These are phyloP conservation scores for Hemicrepidius hirtus DNA, from an alignment of 2,888 invertebrate genomes.

Conservation along the genomic window DNA sequence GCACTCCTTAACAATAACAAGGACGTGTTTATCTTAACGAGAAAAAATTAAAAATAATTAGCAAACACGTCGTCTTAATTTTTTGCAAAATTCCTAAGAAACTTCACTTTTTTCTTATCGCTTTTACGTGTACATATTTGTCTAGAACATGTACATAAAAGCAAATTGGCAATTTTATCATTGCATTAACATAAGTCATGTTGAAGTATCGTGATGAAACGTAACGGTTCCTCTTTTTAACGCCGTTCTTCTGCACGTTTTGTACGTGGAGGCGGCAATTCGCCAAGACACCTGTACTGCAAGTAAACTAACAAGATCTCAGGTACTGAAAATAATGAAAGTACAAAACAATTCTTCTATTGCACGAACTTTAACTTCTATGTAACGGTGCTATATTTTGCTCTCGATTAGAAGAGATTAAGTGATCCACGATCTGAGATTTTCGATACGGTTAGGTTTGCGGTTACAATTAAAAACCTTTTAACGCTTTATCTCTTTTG, in stretches of 20 bases:
- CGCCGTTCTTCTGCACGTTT: slow-evolving; percentile 48
- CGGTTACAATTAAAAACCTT: not conserved
- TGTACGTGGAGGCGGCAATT: slow-evolving; percentile 36
- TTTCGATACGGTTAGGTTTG: not conserved
- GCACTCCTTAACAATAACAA: too few species aligned
- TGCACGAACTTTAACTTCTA: slow-evolving; percentile 40
- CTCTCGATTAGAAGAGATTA: slow-evolving; percentile 27
- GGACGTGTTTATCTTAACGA: too few species aligned
- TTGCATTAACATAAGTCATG: slow-evolving; percentile 29
- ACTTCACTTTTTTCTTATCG: slow-evolving; percentile 1
- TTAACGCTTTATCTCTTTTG: too few species aligned
- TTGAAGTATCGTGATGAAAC: slow-evolving; percentile 53
- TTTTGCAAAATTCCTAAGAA: not conserved
- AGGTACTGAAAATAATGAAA: slow-evolving; percentile 38
- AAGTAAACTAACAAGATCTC: slow-evolving; percentile 26
- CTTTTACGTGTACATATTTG: not conserved
- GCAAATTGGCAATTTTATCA: slow-evolving; percentile 25
- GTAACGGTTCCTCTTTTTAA: slow-evolving; percentile 54
- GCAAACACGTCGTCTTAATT: too few species aligned
- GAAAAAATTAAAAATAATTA: too few species aligned
- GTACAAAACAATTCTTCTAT: slow-evolving; percentile 22
- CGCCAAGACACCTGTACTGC: slow-evolving; percentile 39
- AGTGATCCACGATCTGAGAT: slow-evolving; percentile 1
- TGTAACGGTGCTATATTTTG: slow-evolving; percentile 49
- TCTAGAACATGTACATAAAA: not conserved